Conservation (phyloP, 2,797 vertebrate genomes). For the Thaleichthys pacificus region DNA sequence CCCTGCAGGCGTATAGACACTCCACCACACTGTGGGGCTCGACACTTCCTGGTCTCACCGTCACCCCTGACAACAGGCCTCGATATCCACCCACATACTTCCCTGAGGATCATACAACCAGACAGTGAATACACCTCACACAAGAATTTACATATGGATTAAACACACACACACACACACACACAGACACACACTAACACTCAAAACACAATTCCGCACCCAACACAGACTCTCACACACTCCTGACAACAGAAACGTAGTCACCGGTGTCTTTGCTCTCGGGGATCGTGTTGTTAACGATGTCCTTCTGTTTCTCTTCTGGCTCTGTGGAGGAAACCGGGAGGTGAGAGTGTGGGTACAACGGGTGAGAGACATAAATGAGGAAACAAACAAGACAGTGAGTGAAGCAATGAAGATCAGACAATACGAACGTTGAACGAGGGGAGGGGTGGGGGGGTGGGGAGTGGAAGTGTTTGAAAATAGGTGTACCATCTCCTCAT, state of each 20-base stretch:
- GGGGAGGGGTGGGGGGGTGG: conserved; percentile 22
- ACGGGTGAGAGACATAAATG: too few relatives aligned
- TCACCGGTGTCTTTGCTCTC: conserved; percentile 76
- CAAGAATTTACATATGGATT: not conserved
- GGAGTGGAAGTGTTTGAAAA: conserved; percentile 2
- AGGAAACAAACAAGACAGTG: not conserved
- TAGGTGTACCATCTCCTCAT: conserved; percentile 58
- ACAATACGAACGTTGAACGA: conserved; percentile 9
- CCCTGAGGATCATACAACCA: conserved; percentile 56
- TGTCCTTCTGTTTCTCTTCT: conserved; percentile 76
- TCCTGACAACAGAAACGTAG: conserved; percentile 31
- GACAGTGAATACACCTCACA: not conserved
- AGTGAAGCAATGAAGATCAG: conserved; percentile 23
- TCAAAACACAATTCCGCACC: conserved; percentile 7
- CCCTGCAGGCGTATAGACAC: conserved; percentile 97
- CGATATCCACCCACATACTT: conserved; percentile 89
- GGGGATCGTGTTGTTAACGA: conserved; percentile 79
- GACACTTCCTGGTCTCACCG: conserved; percentile 91
- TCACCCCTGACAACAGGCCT: conserved; percentile 95
- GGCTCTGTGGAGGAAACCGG: conserved; percentile 59
- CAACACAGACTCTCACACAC: not conserved
- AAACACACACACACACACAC: not conserved
- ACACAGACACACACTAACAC: not conserved
- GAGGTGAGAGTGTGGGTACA: too few relatives aligned
- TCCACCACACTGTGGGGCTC: conserved; percentile 97